Base-by-base conservation (phyloP, 2,888 invertebrate genomes). In the Ormyrus labotus region DNA sequence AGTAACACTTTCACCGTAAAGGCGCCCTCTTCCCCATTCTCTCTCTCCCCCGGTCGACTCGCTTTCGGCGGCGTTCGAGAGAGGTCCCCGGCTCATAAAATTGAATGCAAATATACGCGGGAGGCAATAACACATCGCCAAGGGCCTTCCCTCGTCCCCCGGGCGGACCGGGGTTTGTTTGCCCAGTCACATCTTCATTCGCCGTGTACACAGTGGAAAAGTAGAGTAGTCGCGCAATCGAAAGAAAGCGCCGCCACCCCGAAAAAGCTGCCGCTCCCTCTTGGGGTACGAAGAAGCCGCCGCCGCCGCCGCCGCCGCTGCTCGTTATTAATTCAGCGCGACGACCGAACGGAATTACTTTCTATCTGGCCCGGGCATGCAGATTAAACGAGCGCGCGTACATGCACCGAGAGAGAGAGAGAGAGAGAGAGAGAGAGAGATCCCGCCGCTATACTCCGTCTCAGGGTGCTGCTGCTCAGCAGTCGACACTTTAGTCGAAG, bases 271-370 rank as follows among this genome's bases (percentile, higher is more conserved):
- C 34, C 34, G 34, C 34, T 34, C 34, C 34, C 34, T 47, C 75
- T 53, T 61, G 67, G 51, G 67, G 48, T 58, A 53, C 3, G n/a
- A 74, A 50, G 74, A 65, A 64, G 34, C n/a, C 58, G n/a, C n/a
- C n/a, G n/a, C 34, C 48, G 63, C 10, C 19, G 19, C 11, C 9
- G 34, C 2, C 55, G 51, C 10, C 8, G 13, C 13, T 61, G 84
- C 84, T 86, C 84, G 84, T 88, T 88, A 87, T 86, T 88, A 88
- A 88, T 88, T 88, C 87, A 87, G 82, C 83, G 86, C 83, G 82
- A 83, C 83, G 78, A 83, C 64, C 84, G 81, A 84, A 84, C 83
- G 84, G 83, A 84, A 87, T 87, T 87, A 87, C 85, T 86, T 86
- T 83, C 81, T 80, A 83, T 84, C 83, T 79, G 68, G 69, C 79